Base-by-base conservation (phyloP, 2,888 invertebrate species). In the Ferrisia virgata region DNA sequence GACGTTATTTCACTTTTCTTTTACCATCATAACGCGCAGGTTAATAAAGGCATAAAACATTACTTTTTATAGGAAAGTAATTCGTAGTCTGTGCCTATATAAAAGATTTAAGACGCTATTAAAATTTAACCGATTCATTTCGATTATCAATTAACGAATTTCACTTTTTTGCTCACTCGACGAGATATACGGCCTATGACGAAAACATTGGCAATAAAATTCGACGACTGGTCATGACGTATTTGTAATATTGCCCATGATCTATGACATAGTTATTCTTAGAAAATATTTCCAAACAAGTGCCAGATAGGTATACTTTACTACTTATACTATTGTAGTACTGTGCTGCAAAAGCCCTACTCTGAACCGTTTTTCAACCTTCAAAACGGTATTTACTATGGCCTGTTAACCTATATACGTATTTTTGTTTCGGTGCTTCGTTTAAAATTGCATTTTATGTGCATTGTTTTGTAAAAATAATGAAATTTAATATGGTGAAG, bases 231-330 rank as follows among this genome's bases (percentile, higher is more conserved):
- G 53, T 53, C 4, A 22, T 53, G 53, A 53, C 53, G 53, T 53
- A 53, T 53, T 22, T 53, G 53, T 53, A 53, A 53, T 53, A 53
- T 22, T 53, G 53, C 53, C 53, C 53, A 22, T 53, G 53, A 53
- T 53, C 53, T 53, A 31, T 33, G 69, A 69, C 69, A 69, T 6
- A 15, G 69, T 69, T 69, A 69, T 69, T 69, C 69, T 69, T 69
- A 69, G 69, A 69, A 69, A 69, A 28, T 33, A 33, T 69, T 33
- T 31, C 15, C 69, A 69, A 53, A 6, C 18, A 11, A 28, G 69
- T 69, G 69, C 69, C 69, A 69, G 69, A 69, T 13, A 53, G 53
- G 53, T 53, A 53, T 22, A n/a, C 36, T 36, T 6, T 40, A 40
- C 40, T n/a, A n/a, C n/a, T n/a, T n/a, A n/a, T n/a, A n/a, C n/a